Percentiles rank a stretch among this genome's conserved stretches.
Evolutionary conservation across 2,113 vertebrate genomes (phyloP).

Genomic region (Stictonetta naevosa): DNA sequence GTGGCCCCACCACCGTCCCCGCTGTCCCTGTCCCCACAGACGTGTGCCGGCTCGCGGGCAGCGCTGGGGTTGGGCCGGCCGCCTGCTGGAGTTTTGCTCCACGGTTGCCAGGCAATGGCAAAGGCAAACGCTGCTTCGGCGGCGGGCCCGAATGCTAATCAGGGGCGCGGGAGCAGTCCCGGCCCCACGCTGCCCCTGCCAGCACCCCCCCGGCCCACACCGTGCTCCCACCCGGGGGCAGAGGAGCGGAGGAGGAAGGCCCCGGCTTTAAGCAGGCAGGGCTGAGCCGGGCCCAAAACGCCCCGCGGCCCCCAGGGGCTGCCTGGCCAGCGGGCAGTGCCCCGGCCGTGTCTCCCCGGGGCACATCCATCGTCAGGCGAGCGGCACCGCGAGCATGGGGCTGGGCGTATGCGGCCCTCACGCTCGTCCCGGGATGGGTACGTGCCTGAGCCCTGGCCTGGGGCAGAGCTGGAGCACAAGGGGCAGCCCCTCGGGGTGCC

Average conservation of each 20-base stretch:
- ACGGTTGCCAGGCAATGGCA: constrained; percentile 89
- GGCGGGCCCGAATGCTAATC: constrained; percentile 43
- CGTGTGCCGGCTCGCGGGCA: neutral
- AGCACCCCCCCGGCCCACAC: neutral
- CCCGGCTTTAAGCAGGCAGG: neutral
- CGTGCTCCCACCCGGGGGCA: neutral
- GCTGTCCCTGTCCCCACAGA: fast-evolving
- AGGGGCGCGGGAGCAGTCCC: neutral
- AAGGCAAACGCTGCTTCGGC: constrained; percentile 64
- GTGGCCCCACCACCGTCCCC: fast-evolving
- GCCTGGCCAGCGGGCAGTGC: neutral
- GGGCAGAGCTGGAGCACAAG: neutral
- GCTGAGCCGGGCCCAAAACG: neutral
- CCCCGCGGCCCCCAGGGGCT: neutral
- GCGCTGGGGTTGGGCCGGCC: constrained; percentile 65
- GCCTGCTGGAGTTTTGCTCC: constrained; percentile 85
- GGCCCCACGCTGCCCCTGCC: neutral
- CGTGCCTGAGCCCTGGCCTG: fast-evolving
- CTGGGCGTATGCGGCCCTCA: fast-evolving
- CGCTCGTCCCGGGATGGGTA: neutral
- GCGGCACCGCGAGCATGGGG: fast-evolving
- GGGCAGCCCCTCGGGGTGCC: neutral
- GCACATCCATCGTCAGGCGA: fast-evolving
- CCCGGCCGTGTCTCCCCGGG: neutral
- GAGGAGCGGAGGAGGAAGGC: neutral